Evolutionary conservation across 2,888 invertebrate genomes (phyloP).

Genomic region (Vannuccia rotundouncinata): DNA sequence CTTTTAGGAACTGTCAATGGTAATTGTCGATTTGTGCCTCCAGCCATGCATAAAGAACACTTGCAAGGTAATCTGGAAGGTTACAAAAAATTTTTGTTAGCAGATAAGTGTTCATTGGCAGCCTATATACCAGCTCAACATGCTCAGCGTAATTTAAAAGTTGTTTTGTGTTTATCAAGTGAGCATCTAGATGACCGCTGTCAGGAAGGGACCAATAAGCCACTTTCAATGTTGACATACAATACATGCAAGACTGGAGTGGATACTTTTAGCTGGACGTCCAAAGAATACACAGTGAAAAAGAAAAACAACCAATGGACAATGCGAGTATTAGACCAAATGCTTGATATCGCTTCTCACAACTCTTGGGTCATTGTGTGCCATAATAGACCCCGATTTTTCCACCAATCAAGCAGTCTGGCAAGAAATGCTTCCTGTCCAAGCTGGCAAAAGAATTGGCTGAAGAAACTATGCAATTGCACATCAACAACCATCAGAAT

Average conservation of each 20-base stretch:
- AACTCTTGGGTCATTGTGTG: neutral
- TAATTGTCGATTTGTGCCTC: conserved; percentile 12
- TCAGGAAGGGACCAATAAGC: neutral
- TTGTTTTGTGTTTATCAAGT: conserved; percentile 3
- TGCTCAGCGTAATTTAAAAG: neutral
- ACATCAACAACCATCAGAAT: neutral
- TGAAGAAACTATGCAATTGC: conserved; percentile 5
- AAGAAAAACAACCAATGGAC: neutral
- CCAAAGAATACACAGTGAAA: conserved; percentile 4
- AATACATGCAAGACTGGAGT: neutral
- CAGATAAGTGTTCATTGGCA: conserved; percentile 18
- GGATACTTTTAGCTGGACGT: neutral
- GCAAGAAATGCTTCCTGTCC: conserved; percentile 12
- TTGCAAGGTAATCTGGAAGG: neutral
- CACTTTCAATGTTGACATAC: neutral
- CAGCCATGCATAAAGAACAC: neutral
- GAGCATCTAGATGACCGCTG: neutral
- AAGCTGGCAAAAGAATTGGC: conserved; percentile 7
- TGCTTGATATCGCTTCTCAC: neutral
- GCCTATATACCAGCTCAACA: neutral
- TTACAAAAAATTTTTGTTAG: neutral
- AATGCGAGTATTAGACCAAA: conserved; percentile 11
- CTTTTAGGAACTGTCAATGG: neutral
- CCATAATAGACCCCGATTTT: neutral
- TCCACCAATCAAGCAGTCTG: neutral